Evolutionary conservation across 2,888 invertebrate species (phyloP).

Genomic region (Lasioglossum zephyrum): DNA sequence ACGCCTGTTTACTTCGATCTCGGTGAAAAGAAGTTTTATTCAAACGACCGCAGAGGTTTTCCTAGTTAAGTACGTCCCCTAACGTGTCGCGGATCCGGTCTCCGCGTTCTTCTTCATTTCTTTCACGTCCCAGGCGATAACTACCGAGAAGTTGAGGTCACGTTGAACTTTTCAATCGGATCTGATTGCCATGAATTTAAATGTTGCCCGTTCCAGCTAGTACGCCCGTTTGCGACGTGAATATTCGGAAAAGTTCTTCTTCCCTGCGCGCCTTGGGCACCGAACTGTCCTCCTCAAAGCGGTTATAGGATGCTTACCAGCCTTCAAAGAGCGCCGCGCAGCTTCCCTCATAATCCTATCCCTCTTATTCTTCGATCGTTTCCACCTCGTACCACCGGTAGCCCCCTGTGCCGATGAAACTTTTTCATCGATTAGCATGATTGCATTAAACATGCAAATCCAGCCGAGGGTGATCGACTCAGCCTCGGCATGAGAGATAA

Average conservation of each 20-base stretch:
- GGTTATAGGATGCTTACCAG: conserved; percentile 53
- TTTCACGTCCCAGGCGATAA: conserved; percentile 46
- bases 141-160: conserved; percentile 36
- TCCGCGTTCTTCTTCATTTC: conserved; percentile 47
- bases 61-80: background rate
- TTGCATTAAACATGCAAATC: conserved; percentile 71
- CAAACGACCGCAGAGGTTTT: background rate
- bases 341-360: conserved; percentile 36
- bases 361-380: conserved; percentile 21
- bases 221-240: conserved; percentile 38
- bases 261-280: conserved; percentile 4
- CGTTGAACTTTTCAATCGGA: conserved; percentile 73
- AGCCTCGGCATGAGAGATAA: conserved; percentile 26
- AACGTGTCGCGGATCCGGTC: conserved; percentile 16
- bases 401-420: conserved; percentile 39
- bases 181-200: conserved; percentile 70
- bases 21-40: background rate
- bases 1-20: background rate
- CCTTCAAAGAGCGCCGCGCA: conserved; percentile 35
- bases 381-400: conserved; percentile 7
- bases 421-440: conserved; percentile 70
- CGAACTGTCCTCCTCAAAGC: conserved; percentile 19
- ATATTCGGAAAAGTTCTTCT: conserved; percentile 59
- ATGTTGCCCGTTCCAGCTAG: conserved; percentile 52
- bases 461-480: conserved; percentile 43